These are phyloP conservation scores for Copidosoma floridanum DNA, from an alignment of 1,140 invertebrate species.

Conservation along the genomic window DNA sequence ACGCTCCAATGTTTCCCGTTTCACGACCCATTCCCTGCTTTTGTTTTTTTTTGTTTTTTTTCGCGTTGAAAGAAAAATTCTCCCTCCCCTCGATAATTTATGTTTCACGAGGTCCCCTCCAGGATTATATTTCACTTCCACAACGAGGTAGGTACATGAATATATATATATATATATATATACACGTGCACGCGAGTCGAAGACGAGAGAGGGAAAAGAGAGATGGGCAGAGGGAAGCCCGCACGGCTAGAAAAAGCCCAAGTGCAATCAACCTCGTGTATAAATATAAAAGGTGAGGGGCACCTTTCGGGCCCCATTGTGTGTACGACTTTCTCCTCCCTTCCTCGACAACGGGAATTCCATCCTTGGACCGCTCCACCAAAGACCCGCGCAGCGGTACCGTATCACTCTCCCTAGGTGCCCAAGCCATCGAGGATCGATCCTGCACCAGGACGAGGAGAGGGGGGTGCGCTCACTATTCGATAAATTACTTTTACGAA, in stretches of 20 bases:
- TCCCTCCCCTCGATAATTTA: too few species aligned
- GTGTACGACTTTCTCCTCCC: constrained; percentile 3
- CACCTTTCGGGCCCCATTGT: constrained; percentile 15
- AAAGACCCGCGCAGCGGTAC: not conserved
- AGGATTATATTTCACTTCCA: too few species aligned
- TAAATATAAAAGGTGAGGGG: constrained; percentile 7
- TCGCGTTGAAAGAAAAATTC: too few species aligned
- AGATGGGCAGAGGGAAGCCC: too few species aligned
- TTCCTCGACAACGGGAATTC: constrained; percentile 24
- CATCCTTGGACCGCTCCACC: not conserved
- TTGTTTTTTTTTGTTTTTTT: too few species aligned
- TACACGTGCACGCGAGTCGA: not conserved
- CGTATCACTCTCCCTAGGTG: too few species aligned
- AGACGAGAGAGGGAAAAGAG: not conserved
- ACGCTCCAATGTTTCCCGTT: too few species aligned
- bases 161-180: not conserved
- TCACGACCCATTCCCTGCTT: too few species aligned
- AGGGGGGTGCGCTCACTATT: not conserved
- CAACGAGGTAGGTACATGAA: too few species aligned
- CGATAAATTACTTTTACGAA: constrained; percentile 24
- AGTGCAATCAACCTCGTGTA: constrained; percentile 17
- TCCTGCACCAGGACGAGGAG: too few species aligned
- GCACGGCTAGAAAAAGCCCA: constrained; percentile 16
- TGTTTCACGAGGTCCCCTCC: too few species aligned
- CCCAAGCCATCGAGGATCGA: too few species aligned